Percentiles rank a stretch among this genome's conserved stretches.
phyloP scores from a whole-genome alignment of 2,797 vertebrate species.

The Chelidonichthys spinosus region DNA sequence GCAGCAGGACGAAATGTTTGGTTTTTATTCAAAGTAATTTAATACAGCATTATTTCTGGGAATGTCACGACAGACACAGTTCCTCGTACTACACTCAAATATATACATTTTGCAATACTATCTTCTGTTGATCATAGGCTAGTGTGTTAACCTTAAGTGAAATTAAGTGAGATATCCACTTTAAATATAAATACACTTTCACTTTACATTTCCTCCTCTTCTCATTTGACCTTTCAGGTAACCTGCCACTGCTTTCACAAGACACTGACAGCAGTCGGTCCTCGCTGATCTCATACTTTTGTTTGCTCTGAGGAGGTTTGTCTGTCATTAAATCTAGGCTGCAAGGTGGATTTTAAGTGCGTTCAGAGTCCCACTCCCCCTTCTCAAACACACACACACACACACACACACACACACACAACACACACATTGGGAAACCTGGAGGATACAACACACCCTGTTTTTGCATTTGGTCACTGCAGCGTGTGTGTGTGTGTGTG shows the following conservation, averaged over 20 bases:
- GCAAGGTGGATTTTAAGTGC: constrained; percentile 1
- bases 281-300: constrained; percentile 30
- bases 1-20: background rate
- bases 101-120: background rate
- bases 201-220: background rate
- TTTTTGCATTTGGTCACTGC: background rate
- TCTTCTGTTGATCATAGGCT: background rate
- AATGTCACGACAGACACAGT: too few species aligned
- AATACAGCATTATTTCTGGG: background rate
- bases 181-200: background rate
- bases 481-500: constrained; percentile 25
- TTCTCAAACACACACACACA: constrained; percentile 32
- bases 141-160: background rate
- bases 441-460: constrained; percentile 6
- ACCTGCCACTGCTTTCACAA: background rate
- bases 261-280: background rate
- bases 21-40: background rate
- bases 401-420: too few species aligned
- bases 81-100: background rate
- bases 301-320: constrained; percentile 44
- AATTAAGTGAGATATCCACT: background rate
- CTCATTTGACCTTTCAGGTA: background rate
- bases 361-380: constrained; percentile 3
- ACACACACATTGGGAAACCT: constrained; percentile 14
- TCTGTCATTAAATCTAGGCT: constrained; percentile 12